A percentile compares a stretch with the other conserved stretches of the same genome.
Evolutionary conservation across 2,113 vertebrate genomes (phyloP).

Genomic region (Channa maculata): DNA sequence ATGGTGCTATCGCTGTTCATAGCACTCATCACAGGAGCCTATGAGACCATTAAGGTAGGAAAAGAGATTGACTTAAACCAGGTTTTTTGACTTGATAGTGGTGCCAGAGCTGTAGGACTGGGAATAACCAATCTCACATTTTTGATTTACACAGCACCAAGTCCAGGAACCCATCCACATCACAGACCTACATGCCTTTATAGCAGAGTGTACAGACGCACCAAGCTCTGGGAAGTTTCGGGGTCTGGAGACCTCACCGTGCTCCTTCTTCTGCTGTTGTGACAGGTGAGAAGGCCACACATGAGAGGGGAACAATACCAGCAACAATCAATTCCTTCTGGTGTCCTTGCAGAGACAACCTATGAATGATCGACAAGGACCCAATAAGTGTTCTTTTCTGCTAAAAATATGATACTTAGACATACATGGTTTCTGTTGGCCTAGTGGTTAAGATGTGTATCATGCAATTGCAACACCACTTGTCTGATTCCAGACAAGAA

Average conservation of each 20-base stretch:
- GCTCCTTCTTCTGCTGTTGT: slow-evolving; percentile 91
- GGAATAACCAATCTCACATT: neutral
- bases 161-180: slow-evolving; percentile 83
- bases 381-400: too few species aligned
- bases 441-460: too few species aligned
- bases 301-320: too few species aligned
- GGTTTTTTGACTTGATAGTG: neutral
- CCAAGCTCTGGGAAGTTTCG: slow-evolving; percentile 91
- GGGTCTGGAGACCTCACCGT: slow-evolving; percentile 85
- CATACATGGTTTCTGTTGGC: too few species aligned
- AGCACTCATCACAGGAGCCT: slow-evolving; percentile 96
- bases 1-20: slow-evolving; percentile 99
- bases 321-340: neutral
- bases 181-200: slow-evolving; percentile 91
- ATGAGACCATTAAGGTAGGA: slow-evolving; percentile 93
- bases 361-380: too few species aligned
- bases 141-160: slow-evolving; percentile 85
- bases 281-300: slow-evolving; percentile 80
- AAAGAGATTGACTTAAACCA: too few species aligned
- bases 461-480: too few species aligned
- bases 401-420: too few species aligned
- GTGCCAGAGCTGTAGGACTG: neutral
- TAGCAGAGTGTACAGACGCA: slow-evolving; percentile 90
- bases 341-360: too few species aligned
- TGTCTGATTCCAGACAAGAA: too few species aligned